These are phyloP conservation scores for Ranitomeya variabilis DNA, from an alignment of 2,113 vertebrate genomes.

Conservation along the genomic window DNA sequence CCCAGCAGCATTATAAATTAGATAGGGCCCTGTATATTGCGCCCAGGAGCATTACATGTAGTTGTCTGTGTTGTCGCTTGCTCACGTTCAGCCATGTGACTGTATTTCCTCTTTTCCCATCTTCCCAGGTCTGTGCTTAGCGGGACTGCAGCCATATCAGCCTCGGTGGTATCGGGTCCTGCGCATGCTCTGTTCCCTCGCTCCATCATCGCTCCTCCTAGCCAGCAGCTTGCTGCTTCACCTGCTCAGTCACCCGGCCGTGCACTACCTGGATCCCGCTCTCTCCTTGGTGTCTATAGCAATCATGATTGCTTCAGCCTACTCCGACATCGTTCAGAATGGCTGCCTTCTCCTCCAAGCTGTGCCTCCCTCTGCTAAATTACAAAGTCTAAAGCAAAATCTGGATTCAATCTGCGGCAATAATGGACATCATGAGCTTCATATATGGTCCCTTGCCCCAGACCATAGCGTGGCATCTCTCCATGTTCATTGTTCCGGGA, in stretches of 20 bases:
- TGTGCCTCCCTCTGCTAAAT: constrained; percentile 64
- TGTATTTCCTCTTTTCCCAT: neutral
- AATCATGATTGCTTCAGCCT: constrained; percentile 59
- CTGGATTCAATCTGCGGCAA: constrained; percentile 69
- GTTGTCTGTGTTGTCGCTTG: neutral
- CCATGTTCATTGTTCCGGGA: constrained; percentile 68
- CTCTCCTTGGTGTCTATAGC: constrained; percentile 68
- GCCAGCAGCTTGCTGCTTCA: constrained; percentile 66
- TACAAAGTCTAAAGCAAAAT: constrained; percentile 62
- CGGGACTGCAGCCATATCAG: neutral
- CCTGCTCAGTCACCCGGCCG: constrained; percentile 59
- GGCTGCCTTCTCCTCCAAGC: constrained; percentile 73
- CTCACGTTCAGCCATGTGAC: neutral
- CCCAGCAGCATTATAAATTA: neutral
- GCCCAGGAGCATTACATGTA: neutral
- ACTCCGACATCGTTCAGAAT: constrained; percentile 66
- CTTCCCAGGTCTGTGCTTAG: neutral
- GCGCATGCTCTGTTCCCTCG: constrained; percentile 59
- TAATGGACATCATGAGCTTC: constrained; percentile 73
- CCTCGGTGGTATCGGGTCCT: constrained; percentile 27
- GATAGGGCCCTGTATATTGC: neutral
- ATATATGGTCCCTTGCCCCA: constrained; percentile 73
- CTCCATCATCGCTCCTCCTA: constrained; percentile 67
- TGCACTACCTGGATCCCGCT: constrained; percentile 71
- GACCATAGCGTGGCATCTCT: constrained; percentile 70